Evolutionary conservation across 2,797 vertebrate genomes (phyloP), one percentile per base, ranked within the genome.

Genomic region (Ctenosaura bakeri): DNA sequence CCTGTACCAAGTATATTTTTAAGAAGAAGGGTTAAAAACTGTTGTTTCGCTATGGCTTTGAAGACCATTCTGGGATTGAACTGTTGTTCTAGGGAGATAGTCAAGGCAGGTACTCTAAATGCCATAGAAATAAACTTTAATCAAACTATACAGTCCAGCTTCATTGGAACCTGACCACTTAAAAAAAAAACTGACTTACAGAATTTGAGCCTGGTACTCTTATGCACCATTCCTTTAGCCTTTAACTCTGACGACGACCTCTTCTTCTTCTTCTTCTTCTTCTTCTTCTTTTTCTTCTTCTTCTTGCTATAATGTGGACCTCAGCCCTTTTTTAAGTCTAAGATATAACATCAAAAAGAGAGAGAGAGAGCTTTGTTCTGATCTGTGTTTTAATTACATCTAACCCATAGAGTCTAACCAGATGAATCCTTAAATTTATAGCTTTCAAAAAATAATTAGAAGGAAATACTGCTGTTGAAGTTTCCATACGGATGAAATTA

Each of bases 381-480:
- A 81, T 92, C 95, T 94, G 91, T 88, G 12, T 87, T 90, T 88
- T 88, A 73, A 91, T 95, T 96, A 94, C 56, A 73, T 59, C 78
- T 91, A 93, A 95, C 95, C 93, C 93, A 92, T 91, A 92, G 77
- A 90, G 84, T 85, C 94, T 93, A 93, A 96, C 94, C 94, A 89
- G 91, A 94, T 73, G 89, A 16, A 26, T 89, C 93, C 94, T 95
- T 88, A 95, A 94, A 96, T 95, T 92, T 95, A 93, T 93, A 90
- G 92, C 91, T 96, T 96, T 94, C 79, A 87, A 95, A 92, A 78
- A 92, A 92, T 86, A 86, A 93, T 97, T 94, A 91, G 81, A 94
- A 91, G 62, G 85, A 26, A 79, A 42, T 29, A 46, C 20, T 64
- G 92, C 92, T 92, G 77, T 90, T 71, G 89, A 93, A 81, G 87